Base-by-base conservation (phyloP, 92 coral and sea anemone species). In the Pocillopora grandis region DNA sequence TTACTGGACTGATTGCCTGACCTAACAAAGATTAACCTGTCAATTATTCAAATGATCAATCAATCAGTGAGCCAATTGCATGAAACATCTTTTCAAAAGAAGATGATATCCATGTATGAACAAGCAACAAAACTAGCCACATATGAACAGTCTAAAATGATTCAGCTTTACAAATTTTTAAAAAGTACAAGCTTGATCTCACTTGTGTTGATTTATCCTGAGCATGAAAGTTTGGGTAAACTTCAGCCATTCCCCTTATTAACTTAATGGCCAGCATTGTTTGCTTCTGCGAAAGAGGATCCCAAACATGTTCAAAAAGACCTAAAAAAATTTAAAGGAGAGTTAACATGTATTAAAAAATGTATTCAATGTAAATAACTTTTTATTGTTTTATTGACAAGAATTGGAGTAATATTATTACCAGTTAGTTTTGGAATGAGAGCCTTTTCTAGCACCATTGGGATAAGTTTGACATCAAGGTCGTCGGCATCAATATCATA, bases 141-240 rank as follows among this genome's bases (percentile, higher is more conserved):
- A 71, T n/a, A 67, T 31, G 19, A 67, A 67, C 72, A 12, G 55
- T n/a, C 21, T 18, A n/a, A 61, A 59, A 12, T 35, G 58, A 52
- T 17, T 12, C 20, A 58, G 71, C 15, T 27, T n/a, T 23, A 23
- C 21, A 31, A 21, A 0, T 36, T 31, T 36, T 18, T 9, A 58
- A 9, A 49, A 77, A 66, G 11, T 7, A n/a, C 6, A 17, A 37
- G 58, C 5, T 42, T 7, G 7, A 42, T 42, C 52, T 75, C 76
- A 97, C 99, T 93, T 94, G 96, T 74, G 99, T 94, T 12, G 92
- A 70, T 80, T 94, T 97, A 87, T 94, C 91, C 48, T 94, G 93
- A 68, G 99, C 98, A 56, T 95, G 93, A 63, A 97, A 91, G 37
- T 95, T 94, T 15, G 99, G 99, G 70, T 94, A 97, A 48, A 94